Conservation (phyloP, 2,113 vertebrate genomes). For the Heliornis fulica region DNA sequence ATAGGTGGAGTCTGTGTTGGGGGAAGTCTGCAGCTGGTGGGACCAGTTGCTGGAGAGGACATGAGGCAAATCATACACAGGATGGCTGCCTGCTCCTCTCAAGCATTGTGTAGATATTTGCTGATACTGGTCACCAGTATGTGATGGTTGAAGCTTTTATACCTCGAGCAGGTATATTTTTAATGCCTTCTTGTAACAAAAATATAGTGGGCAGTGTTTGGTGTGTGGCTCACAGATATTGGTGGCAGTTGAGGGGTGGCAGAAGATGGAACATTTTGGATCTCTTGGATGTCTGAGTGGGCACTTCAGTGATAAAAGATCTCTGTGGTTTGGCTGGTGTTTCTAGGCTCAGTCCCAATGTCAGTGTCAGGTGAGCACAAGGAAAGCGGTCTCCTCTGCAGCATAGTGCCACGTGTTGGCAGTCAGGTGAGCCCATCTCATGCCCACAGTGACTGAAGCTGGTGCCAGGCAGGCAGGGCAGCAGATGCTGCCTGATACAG, state of each 20-base stretch:
- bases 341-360: neutral
- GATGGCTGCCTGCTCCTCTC: neutral
- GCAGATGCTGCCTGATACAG: neutral
- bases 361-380: neutral
- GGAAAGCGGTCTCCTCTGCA: neutral
- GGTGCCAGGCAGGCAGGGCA: neutral
- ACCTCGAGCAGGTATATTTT: neutral
- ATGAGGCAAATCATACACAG: rapidly evolving
- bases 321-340: neutral
- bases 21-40: neutral
- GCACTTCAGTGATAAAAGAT: neutral
- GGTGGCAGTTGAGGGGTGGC: neutral
- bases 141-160: neutral
- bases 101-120: neutral
- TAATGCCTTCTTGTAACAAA: neutral
- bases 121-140: neutral
- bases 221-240: neutral
- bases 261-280: neutral
- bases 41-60: neutral
- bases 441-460: neutral
- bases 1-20: rapidly evolving
- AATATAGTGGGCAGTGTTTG: neutral
- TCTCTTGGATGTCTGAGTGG: neutral
- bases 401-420: neutral
- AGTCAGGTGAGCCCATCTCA: neutral